Evolutionary conservation across 2,797 vertebrate genomes (phyloP), one percentile per base, ranked within the genome.

Genomic region (Neosalanx taihuensis): DNA sequence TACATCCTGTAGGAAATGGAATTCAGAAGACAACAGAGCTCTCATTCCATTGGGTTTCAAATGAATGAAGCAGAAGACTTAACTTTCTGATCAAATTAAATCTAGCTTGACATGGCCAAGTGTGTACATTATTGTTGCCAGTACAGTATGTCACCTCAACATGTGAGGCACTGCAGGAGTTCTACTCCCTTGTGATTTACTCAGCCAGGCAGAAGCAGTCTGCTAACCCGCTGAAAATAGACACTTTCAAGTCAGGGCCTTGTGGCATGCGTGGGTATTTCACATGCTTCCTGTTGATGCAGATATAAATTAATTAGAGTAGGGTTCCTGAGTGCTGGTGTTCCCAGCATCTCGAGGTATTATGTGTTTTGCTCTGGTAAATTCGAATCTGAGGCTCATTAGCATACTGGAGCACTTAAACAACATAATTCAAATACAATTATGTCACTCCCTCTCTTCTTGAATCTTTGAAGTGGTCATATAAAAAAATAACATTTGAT

Each of bases 171-270:
- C 85, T 51, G 71, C 53, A 53, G 77, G 83, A 82, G 62, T 57
- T 76, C 51, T 81, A 77, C 77, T 83, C 76, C 76, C 68, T 53
- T 74, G 72, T 70, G 77, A 88, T 79, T 76, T 69, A 83, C 71
- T 62, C 83, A 87, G 86, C 68, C 35, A 84, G 83, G 66, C 62
- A 53, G 70, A 84, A 83, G 71, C 79, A 83, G 64, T 80, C 63
- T n/a, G 75, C 69, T 72, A 74, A 69, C 62, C 30, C 64, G 61
- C 79, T 49, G 56, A 83, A 91, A 83, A 89, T 73, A 86, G 80
- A 86, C 77, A 49, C 74, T 81, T 84, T 87, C 49, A 75, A 78
- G 29, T 37, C 37, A 15, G 23, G 74, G 75, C 72, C 75, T 85
- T 56, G 5, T 72, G 62, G 67, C 71, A 61, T 64, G 67, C 29